Base-by-base conservation (phyloP, 35 echinoderm and acorn worm genomes). In the Apostichopus parvimensis region DNA sequence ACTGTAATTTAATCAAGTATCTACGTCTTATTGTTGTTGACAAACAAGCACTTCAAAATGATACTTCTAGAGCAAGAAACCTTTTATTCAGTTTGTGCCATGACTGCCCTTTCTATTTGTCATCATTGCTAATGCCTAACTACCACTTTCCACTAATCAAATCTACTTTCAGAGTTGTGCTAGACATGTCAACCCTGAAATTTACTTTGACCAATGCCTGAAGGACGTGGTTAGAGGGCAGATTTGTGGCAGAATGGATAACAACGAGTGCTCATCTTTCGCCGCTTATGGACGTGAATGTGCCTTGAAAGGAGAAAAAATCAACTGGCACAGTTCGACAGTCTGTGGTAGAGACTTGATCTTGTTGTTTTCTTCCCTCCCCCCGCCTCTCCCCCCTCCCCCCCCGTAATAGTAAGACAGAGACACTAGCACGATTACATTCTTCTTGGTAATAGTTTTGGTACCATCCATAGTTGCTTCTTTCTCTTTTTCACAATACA, bases 231-330 rank as follows among this genome's bases (percentile, higher is more conserved):
- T 80, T 52, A 80, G 78, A 55, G 78, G 26, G 52, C 12, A 80
- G 13, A 45, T 80, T 5, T 80, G 78, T 52, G 23, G 20, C 13
- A 6, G 12, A 18, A 6, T 22, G 13, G 28, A 82, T 1, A 54
- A 20, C 25, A 18, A 7, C 5, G 79, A 20, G 56, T 82, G 79
- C 18, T 18, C 79, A 53, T 82, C 52, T 3, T 82, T 82, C 52
- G 11, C 56, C 55, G 79, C 79, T 6, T 82, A 82, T 55, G 79
- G 79, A 53, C 79, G 52, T 56, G 79, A 82, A 53, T 82, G 79
- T 82, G 52, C 79, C 28, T 56, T 56, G 79, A 82, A 53, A 20
- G 79, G 79, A 56, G 79, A n/a, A 18, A 57, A 4, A 55, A 53
- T 82, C 11, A 57, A 82, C 7, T 82, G 79, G 79, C 24, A 82